These are phyloP conservation scores for Toxotes chatareus DNA, from an alignment of 2,113 vertebrate genomes.

Conservation along the genomic window DNA sequence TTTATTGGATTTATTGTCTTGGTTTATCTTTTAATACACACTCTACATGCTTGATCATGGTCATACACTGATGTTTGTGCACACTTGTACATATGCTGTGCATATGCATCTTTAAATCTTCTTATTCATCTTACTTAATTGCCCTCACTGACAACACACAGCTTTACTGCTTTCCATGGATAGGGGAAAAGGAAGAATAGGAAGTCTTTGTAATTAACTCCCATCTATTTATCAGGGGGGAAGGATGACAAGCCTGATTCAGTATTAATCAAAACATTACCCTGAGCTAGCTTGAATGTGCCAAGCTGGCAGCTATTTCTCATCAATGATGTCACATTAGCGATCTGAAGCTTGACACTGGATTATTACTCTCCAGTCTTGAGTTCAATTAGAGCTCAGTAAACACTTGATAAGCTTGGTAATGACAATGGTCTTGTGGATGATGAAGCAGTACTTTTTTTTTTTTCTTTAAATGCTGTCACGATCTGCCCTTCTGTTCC, in stretches of 20 bases:
- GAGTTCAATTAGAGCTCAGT: slow-evolving; percentile 66
- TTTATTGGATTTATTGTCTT: not conserved
- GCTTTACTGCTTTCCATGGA: slow-evolving; percentile 13
- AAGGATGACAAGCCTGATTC: slow-evolving; percentile 66
- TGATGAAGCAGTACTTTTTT: slow-evolving; percentile 18
- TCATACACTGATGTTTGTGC: not conserved
- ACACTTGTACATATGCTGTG: not conserved
- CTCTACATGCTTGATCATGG: slow-evolving; percentile 5
- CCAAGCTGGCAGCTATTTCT: slow-evolving; percentile 66
- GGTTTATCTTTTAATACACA: not conserved
- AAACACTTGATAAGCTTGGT: slow-evolving; percentile 60
- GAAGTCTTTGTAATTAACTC: slow-evolving; percentile 66
- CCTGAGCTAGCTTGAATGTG: slow-evolving; percentile 48
- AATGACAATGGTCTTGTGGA: slow-evolving; percentile 40
- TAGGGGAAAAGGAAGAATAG: slow-evolving; percentile 20
- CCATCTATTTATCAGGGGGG: slow-evolving; percentile 67
- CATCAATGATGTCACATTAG: slow-evolving; percentile 72
- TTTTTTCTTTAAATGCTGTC: not conserved
- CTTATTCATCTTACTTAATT: slow-evolving; percentile 30
- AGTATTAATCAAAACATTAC: slow-evolving; percentile 78
- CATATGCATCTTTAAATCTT: slow-evolving; percentile 6
- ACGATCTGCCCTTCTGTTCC: too few relatives aligned
- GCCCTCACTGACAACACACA: slow-evolving; percentile 13
- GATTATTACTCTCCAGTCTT: slow-evolving; percentile 60
- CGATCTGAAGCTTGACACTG: slow-evolving; percentile 55